phyloP scores from a whole-genome alignment of 1,140 invertebrate genomes.

The Reticulitermes speratus region DNA sequence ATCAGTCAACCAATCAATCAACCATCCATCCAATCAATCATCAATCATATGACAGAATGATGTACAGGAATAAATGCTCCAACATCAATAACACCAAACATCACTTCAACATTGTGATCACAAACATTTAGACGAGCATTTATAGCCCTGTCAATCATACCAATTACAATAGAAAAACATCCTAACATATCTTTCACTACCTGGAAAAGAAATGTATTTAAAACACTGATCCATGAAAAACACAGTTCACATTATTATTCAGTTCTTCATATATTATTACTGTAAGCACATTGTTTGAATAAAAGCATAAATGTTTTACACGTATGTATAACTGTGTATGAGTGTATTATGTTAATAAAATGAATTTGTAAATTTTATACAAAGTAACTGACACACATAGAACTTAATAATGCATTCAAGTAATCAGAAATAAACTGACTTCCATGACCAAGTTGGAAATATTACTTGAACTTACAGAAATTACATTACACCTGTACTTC shows the following conservation, averaged over 20 bases:
- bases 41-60: neutral
- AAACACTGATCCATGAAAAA: neutral
- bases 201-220: neutral
- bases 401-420: neutral
- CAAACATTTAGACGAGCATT: neutral
- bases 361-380: neutral
- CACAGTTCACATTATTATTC: neutral
- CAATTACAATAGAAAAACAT: neutral
- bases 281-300: neutral
- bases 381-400: neutral
- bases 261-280: neutral
- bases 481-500: neutral
- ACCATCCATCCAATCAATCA: neutral
- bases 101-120: neutral
- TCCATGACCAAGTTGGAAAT: neutral
- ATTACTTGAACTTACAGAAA: neutral
- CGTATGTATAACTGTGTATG: neutral
- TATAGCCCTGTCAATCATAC: neutral
- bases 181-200: slow-evolving; percentile 16
- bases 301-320: neutral
- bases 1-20: neutral
- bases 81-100: slow-evolving; percentile 8
- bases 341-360: neutral
- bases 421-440: neutral
- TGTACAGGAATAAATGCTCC: slow-evolving; percentile 5